These are phyloP conservation scores for Acropternis orthonyx DNA, from an alignment of 2,797 vertebrate species.

Conservation along the genomic window DNA sequence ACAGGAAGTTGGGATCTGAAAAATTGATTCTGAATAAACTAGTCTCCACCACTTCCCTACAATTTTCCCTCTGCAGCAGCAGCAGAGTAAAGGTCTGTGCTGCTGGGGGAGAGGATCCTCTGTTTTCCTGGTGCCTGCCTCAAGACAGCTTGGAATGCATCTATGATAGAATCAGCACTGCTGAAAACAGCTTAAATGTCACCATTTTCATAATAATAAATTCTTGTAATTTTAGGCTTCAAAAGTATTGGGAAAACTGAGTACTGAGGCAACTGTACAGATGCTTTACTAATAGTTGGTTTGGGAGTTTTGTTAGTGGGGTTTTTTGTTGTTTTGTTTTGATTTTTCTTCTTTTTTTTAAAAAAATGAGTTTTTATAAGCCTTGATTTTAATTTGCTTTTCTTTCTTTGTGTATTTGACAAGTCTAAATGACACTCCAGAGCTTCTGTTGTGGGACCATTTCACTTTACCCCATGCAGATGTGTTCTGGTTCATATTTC, in stretches of 20 bases:
- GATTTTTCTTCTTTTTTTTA: not conserved
- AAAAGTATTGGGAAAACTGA: not conserved
- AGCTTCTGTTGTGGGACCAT: conserved; percentile 33
- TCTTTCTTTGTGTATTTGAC: conserved; percentile 52
- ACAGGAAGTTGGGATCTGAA: not conserved
- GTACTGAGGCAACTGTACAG: not conserved
- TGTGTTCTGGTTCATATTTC: conserved; percentile 72
- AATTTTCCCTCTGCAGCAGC: not conserved
- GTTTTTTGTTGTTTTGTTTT: not conserved
- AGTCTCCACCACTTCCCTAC: fast-evolving
- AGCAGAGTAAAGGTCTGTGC: not conserved
- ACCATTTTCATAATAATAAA: not conserved
- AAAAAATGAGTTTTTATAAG: not conserved
- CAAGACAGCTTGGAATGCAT: not conserved
- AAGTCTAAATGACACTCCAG: conserved; percentile 53
- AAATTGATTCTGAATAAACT: not conserved
- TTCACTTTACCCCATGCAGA: conserved; percentile 29
- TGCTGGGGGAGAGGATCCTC: not conserved
- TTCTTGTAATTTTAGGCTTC: not conserved
- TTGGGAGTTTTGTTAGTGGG: not conserved
- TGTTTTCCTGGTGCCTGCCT: not conserved
- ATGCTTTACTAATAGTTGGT: not conserved
- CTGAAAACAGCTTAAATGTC: not conserved
- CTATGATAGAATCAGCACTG: not conserved
- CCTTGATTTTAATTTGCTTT: conserved; percentile 21